These are phyloP conservation scores for Carcinoscorpius rotundicauda DNA, from an alignment of 1,140 invertebrate species.

Conservation along the genomic window DNA sequence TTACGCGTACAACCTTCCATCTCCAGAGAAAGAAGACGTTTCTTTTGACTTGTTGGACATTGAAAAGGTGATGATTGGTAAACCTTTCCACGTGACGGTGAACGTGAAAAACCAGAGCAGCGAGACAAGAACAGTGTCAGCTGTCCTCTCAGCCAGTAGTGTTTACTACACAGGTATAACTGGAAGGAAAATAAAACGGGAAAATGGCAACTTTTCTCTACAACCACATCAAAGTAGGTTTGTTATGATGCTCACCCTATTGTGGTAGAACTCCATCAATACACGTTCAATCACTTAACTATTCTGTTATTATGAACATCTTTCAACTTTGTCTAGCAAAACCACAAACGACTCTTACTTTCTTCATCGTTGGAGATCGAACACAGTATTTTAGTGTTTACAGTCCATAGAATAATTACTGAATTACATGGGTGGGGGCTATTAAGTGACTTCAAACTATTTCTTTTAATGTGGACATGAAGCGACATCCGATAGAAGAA, in stretches of 20 bases:
- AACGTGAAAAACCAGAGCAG: conserved; percentile 31
- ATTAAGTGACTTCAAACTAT: too few species aligned
- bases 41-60: conserved; percentile 66
- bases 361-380: too few species aligned
- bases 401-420: too few species aligned
- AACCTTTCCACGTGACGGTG: conserved; percentile 45
- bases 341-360: too few species aligned
- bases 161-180: conserved; percentile 63
- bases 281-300: too few species aligned
- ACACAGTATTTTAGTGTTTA: too few species aligned
- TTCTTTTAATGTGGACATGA: too few species aligned
- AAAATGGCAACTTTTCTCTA: conserved; percentile 35
- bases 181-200: conserved; percentile 51
- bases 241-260: background rate
- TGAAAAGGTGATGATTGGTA: conserved; percentile 75
- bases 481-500: too few species aligned
- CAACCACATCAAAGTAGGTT: conserved; percentile 22
- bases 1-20: conserved; percentile 30
- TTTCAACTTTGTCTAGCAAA: too few species aligned
- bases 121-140: conserved; percentile 47
- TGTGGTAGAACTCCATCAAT: too few species aligned
- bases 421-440: too few species aligned
- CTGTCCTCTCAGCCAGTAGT: conserved; percentile 48
- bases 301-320: too few species aligned
- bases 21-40: conserved; percentile 64